A percentile compares a stretch with the other conserved stretches of the same genome.
Evolutionary conservation across 1,140 invertebrate species (phyloP).

Genomic region (Chionoecetes opilio): DNA sequence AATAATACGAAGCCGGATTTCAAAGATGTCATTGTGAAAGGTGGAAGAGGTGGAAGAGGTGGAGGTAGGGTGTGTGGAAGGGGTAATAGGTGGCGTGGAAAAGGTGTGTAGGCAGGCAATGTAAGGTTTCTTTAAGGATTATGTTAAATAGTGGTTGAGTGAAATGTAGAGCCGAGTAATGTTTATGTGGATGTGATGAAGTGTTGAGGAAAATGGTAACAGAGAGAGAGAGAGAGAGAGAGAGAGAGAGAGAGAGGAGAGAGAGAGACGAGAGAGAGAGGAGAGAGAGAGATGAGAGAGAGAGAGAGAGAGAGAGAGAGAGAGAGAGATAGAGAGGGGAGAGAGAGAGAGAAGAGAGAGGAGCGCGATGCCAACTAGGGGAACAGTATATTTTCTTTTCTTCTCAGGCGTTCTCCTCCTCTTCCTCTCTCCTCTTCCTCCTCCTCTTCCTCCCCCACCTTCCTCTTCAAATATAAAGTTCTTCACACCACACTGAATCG

Average conservation of each 20-base stretch:
- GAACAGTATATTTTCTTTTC: not conserved
- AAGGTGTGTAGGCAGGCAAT: not conserved
- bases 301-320: constrained; percentile 19
- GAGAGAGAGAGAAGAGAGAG: constrained; percentile 23
- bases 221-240: not conserved
- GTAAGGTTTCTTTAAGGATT: not conserved
- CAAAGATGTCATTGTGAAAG: not conserved
- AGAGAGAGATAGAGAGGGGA: constrained; percentile 10
- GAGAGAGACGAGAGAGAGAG: no score
- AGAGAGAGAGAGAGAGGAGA: not conserved
- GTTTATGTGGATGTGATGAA: not conserved
- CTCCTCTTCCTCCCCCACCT: not conserved
- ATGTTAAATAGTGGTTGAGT: not conserved
- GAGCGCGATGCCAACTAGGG: not conserved
- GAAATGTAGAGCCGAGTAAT: not conserved
- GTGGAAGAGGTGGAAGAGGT: not conserved
- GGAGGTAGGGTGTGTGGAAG: not conserved
- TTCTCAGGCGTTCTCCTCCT: not conserved
- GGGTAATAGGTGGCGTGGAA: not conserved
- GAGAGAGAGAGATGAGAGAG: not conserved
- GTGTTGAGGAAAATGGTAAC: not conserved
- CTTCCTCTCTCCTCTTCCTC: not conserved
- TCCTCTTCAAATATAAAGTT: not conserved
- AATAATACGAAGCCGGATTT: no score
- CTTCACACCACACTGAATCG: not conserved